These are phyloP conservation scores for Hypercompe scribonia DNA, from an alignment of 2,888 invertebrate species.

Conservation along the genomic window DNA sequence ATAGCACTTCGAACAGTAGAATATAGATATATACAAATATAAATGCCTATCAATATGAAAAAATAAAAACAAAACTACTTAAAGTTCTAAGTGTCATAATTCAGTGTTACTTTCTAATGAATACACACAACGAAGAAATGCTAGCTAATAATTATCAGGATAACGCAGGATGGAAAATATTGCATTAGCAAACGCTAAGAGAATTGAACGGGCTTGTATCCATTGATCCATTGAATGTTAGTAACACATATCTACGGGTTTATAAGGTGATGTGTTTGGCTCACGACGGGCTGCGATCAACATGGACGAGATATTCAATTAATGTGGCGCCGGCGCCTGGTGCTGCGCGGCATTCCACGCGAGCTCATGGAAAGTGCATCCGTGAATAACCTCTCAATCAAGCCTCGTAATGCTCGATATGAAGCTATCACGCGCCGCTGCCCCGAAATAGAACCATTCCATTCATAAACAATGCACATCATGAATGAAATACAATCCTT, in stretches of 20 bases:
- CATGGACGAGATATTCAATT: slow-evolving; percentile 40
- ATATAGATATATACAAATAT: no score
- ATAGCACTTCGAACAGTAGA: not conserved
- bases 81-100: not conserved
- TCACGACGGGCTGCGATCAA: slow-evolving; percentile 29
- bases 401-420: slow-evolving; percentile 64
- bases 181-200: not conserved
- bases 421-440: slow-evolving; percentile 73
- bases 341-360: slow-evolving; percentile 60
- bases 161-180: not conserved
- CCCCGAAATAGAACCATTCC: slow-evolving; percentile 74
- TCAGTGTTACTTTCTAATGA: not conserved
- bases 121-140: not conserved
- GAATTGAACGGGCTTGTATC: not conserved
- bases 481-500: slow-evolving; percentile 73
- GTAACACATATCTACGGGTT: not conserved
- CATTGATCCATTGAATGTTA: not conserved
- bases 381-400: slow-evolving; percentile 69
- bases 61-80: not conserved
- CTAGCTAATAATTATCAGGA: not conserved
- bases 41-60: not conserved
- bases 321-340: slow-evolving; percentile 58
- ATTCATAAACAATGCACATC: slow-evolving; percentile 79
- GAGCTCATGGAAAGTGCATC: slow-evolving; percentile 70
- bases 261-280: slow-evolving; percentile 14